Percentiles rank a stretch among this genome's conserved stretches.
Conservation (phyloP, 2,797 vertebrate genomes). For the Phrynocephalus forsythii region DNA sequence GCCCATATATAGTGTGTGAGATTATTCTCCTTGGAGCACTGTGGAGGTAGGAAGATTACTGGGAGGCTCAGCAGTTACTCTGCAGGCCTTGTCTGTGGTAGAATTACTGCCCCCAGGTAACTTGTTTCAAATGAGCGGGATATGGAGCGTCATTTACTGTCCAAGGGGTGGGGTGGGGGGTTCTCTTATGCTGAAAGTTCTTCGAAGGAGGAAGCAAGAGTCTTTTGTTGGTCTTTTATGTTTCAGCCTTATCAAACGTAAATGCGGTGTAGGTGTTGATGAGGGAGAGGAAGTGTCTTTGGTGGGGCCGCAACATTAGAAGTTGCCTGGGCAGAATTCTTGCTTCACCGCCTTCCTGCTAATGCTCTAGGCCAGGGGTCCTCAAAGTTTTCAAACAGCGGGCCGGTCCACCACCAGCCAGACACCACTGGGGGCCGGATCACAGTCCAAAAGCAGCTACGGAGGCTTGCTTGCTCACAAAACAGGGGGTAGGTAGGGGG, state of each 20-base stretch:
- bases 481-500: too few relatives aligned
- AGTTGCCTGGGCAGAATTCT: background rate
- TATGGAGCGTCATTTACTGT: background rate
- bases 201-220: background rate
- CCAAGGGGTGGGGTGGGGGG: constrained; percentile 3
- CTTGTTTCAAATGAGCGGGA: background rate
- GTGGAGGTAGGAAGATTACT: background rate
- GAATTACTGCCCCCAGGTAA: background rate
- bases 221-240: background rate
- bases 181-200: too few relatives aligned
- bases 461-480: too few relatives aligned
- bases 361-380: background rate
- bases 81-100: background rate
- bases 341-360: background rate
- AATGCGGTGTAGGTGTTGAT: background rate
- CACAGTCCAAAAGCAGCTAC: too few relatives aligned
- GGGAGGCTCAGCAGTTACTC: background rate
- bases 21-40: background rate
- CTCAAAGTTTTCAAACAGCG: too few relatives aligned
- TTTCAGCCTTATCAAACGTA: background rate
- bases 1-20: background rate
- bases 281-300: background rate
- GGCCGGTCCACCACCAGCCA: too few relatives aligned
- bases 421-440: too few relatives aligned
- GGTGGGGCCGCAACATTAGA: background rate